Conservation (phyloP, 2,113 vertebrate species). For the Clarias gariepinus region DNA sequence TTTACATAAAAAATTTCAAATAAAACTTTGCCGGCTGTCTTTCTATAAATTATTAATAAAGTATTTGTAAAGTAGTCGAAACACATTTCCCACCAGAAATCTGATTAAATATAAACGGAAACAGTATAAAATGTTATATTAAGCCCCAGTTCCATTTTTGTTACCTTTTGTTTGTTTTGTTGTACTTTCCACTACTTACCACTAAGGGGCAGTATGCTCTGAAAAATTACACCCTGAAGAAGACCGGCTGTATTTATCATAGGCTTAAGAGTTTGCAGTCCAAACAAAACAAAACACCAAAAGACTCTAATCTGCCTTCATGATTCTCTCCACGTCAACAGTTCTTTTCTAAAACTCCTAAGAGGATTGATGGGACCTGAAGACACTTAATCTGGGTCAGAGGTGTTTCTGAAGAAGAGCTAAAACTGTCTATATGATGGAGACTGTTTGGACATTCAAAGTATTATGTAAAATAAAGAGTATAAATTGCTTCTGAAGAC, state of each 20-base stretch:
- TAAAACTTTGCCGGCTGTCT: background rate
- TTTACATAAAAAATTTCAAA: background rate
- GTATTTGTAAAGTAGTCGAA: background rate
- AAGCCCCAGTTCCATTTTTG: background rate
- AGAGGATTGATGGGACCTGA: constrained; percentile 67
- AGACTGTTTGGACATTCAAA: background rate
- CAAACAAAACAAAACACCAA: background rate
- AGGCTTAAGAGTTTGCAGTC: background rate
- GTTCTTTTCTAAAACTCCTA: constrained; percentile 60
- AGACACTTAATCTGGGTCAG: constrained; percentile 45
- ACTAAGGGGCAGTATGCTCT: constrained; percentile 55
- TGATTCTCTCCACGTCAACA: background rate
- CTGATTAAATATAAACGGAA: background rate
- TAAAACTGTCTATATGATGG: background rate
- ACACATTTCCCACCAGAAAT: background rate
- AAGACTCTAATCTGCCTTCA: constrained; percentile 42
- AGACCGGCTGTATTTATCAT: constrained; percentile 6
- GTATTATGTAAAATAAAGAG: background rate
- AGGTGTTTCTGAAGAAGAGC: constrained; percentile 16
- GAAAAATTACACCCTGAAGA: background rate
- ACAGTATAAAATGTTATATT: background rate
- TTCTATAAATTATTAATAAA: too few relatives aligned
- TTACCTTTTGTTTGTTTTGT: background rate
- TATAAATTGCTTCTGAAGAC: background rate
- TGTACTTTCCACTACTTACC: constrained; percentile 45